These are phyloP conservation scores for Danionella cerebrum DNA, from an alignment of 2,113 vertebrate genomes.

Conservation along the genomic window DNA sequence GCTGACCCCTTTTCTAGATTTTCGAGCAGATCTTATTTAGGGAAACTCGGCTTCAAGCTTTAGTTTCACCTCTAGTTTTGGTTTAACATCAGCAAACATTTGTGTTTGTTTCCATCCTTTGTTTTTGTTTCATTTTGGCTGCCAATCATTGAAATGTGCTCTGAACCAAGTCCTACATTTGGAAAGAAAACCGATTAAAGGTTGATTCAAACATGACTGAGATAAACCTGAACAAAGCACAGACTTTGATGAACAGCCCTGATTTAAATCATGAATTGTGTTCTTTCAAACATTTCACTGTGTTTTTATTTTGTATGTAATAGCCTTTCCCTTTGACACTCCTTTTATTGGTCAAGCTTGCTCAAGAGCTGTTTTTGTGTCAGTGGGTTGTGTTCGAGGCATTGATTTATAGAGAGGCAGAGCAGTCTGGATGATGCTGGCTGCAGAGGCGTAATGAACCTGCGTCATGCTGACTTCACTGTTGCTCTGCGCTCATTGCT, in stretches of 20 bases:
- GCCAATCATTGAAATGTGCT: background rate
- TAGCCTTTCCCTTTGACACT: background rate
- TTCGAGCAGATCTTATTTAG: background rate
- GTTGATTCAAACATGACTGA: background rate
- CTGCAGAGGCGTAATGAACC: conserved; percentile 27
- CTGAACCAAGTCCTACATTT: too few species aligned
- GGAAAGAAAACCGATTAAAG: too few species aligned
- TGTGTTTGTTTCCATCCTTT: conserved; percentile 13
- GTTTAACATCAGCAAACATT: conserved; percentile 18
- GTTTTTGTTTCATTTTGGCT: background rate
- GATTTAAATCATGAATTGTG: background rate
- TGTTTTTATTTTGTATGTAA: background rate
- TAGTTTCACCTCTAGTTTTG: conserved; percentile 20
- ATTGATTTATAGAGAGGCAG: background rate
- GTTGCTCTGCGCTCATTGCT: conserved; percentile 36
- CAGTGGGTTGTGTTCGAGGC: conserved; percentile 7
- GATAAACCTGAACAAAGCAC: background rate
- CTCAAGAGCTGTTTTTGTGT: conserved; percentile 5
- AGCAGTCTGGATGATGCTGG: conserved; percentile 11
- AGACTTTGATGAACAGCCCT: background rate
- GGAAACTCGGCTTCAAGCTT: background rate
- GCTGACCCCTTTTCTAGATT: background rate
- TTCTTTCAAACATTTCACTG: background rate
- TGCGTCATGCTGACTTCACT: conserved; percentile 52
- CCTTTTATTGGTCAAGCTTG: background rate